phyloP scores from a whole-genome alignment of 2,888 invertebrate genomes.

The Monochamus alternatus region DNA sequence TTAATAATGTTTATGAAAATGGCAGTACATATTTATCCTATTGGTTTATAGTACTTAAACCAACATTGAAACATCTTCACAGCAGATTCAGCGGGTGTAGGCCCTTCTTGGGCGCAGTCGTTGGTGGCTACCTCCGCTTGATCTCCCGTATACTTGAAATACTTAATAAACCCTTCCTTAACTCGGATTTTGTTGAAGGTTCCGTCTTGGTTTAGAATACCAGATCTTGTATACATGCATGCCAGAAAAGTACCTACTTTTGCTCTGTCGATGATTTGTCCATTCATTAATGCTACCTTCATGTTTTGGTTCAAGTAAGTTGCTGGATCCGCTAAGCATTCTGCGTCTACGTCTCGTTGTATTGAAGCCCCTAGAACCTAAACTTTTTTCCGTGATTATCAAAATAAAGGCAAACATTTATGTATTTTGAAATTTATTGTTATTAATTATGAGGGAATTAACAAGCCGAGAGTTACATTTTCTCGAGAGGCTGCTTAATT shows the following conservation, averaged over 20 bases:
- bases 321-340: not conserved
- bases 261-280: not conserved
- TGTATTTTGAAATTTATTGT: too few relatives aligned
- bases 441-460: too few relatives aligned
- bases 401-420: too few relatives aligned
- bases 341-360: not conserved
- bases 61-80: not conserved
- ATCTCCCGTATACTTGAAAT: too few relatives aligned
- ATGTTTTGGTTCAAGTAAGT: not conserved
- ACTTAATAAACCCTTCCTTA: not conserved
- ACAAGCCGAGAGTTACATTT: too few relatives aligned
- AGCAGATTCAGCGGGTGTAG: not conserved
- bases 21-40: too few relatives aligned
- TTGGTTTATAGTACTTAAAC: not conserved
- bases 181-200: not conserved
- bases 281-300: not conserved
- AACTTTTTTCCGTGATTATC: too few relatives aligned
- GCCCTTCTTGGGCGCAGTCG: not conserved
- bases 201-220: not conserved
- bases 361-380: too few relatives aligned
- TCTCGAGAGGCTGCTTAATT: too few relatives aligned
- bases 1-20: too few relatives aligned
- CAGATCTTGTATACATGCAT: not conserved
- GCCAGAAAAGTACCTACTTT: not conserved
- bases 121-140: not conserved